Percentiles rank a stretch among this genome's conserved stretches.
phyloP scores from a whole-genome alignment of 2,888 invertebrate species.

The Ophraella communa region DNA sequence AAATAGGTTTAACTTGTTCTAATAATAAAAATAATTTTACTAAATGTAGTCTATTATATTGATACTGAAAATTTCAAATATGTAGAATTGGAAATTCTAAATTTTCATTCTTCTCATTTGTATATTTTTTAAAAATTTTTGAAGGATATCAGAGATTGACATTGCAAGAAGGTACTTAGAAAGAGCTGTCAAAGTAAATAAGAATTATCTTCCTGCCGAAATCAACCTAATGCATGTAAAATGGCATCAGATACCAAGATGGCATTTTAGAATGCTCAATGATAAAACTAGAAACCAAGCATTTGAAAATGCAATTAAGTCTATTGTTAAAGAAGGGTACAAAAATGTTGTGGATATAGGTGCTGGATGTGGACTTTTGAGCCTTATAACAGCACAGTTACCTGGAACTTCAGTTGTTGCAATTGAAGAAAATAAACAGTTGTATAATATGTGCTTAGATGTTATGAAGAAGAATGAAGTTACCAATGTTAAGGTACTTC shows the following conservation, averaged over 20 bases:
- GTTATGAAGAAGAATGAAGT: conserved; percentile 62
- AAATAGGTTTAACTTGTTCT: too few species aligned
- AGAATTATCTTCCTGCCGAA: conserved; percentile 56
- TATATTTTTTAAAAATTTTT: conserved; percentile 10
- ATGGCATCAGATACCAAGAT: conserved; percentile 73
- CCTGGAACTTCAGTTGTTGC: conserved; percentile 66
- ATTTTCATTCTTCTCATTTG: too few species aligned
- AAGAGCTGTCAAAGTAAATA: conserved; percentile 41
- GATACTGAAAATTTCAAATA: too few species aligned
- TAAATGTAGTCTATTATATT: too few species aligned
- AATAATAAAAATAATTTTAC: too few species aligned
- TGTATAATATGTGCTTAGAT: conserved; percentile 69
- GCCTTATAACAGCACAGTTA: conserved; percentile 67
- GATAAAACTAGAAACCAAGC: conserved; percentile 72
- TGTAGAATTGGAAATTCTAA: too few species aligned
- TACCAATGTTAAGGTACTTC: conserved; percentile 61
- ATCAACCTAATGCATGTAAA: conserved; percentile 73
- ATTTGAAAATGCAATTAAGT: conserved; percentile 69
- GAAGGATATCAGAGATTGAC: conserved; percentile 49
- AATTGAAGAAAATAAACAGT: conserved; percentile 71
- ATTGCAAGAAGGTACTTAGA: conserved; percentile 51
- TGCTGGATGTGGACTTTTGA: conserved; percentile 77
- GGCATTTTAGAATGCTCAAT: conserved; percentile 87
- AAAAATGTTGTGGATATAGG: conserved; percentile 76
- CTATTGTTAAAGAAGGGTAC: conserved; percentile 40